Percentiles rank a stretch among this genome's conserved stretches.
Evolutionary conservation across 2,113 vertebrate species (phyloP).

Genomic region (Prinia subflava): DNA sequence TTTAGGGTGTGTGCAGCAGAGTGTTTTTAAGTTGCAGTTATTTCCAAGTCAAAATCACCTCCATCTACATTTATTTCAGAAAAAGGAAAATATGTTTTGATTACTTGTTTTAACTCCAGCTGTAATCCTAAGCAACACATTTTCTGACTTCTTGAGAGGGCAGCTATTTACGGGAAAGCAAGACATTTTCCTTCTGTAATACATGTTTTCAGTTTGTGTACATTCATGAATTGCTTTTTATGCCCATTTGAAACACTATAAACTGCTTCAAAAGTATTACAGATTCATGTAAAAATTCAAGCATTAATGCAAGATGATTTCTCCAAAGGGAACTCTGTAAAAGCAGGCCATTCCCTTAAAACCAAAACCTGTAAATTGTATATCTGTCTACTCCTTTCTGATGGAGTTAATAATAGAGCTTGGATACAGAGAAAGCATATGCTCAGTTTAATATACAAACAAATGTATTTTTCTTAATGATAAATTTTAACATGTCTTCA

Average conservation of each 20-base stretch:
- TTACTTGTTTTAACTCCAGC: not conserved
- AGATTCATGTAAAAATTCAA: not conserved
- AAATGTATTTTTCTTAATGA: not conserved
- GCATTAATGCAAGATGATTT: not conserved
- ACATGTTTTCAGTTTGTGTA: not conserved
- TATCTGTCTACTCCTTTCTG: not conserved
- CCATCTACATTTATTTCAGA: not conserved
- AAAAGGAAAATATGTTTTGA: not conserved
- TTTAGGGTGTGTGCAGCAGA: not conserved
- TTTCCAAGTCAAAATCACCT: constrained; percentile 1
- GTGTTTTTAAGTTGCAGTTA: not conserved
- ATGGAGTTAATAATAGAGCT: not conserved
- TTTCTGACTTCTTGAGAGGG: not conserved
- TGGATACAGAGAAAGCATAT: not conserved
- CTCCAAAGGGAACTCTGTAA: not conserved
- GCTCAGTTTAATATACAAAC: not conserved
- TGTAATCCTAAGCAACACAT: not conserved
- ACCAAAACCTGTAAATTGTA: not conserved
- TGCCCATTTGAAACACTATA: not conserved
- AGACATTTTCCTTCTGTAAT: not conserved
- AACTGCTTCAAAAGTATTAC: not conserved
- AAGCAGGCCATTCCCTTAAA: not conserved
- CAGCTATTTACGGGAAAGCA: not conserved
- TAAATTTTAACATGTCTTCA: not conserved
- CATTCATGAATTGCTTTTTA: not conserved